These are phyloP conservation scores for Mungos mungo DNA, from an alignment of 2,113 vertebrate species.

Conservation along the genomic window DNA sequence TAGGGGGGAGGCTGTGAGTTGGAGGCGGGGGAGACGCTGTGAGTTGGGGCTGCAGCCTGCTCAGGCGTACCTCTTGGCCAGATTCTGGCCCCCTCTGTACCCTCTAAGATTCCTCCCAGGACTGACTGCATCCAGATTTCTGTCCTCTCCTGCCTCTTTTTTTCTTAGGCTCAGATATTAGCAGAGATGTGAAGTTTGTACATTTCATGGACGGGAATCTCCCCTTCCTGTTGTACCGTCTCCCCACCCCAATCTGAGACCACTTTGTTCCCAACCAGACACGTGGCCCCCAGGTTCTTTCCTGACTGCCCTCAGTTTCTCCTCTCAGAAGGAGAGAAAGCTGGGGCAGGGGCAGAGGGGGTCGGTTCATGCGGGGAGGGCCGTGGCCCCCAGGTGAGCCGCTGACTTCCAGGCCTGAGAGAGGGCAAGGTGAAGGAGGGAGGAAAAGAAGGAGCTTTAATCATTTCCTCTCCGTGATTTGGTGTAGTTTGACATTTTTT, in stretches of 20 bases:
- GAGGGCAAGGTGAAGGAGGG: neutral
- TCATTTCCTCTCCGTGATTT: neutral
- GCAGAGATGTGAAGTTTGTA: neutral
- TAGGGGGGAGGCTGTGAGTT: accelerated
- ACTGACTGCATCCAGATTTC: neutral
- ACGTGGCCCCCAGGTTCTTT: neutral
- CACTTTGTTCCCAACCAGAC: neutral
- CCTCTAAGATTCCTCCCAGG: neutral
- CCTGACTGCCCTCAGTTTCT: neutral
- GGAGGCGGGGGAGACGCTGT: neutral
- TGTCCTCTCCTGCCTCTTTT: neutral
- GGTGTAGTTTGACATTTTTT: neutral
- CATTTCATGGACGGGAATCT: neutral
- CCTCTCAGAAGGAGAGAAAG: neutral
- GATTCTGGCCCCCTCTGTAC: neutral
- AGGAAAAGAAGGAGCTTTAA: neutral
- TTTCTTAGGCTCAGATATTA: neutral
- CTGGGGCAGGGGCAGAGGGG: neutral
- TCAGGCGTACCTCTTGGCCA: neutral
- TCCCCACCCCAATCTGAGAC: no score
- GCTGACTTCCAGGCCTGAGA: neutral
- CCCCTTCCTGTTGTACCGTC: neutral
- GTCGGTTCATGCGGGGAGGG: neutral
- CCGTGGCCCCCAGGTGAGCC: neutral
- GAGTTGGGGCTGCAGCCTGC: neutral